phyloP scores from a whole-genome alignment of 2,797 vertebrate genomes.

The Manis javanica region DNA sequence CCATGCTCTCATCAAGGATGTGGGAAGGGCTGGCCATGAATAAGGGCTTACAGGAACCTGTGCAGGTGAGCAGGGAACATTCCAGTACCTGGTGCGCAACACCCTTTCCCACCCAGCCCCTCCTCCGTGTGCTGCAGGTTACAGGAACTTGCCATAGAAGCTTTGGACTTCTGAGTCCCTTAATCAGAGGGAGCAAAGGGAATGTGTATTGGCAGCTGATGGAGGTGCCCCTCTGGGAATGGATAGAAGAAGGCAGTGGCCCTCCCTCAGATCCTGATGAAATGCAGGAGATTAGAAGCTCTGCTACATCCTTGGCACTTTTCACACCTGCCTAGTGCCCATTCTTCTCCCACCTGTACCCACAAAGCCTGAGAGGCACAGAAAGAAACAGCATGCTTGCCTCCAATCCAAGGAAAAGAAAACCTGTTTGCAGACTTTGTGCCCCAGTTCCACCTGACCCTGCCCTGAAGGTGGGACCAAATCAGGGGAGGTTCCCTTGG shows the following conservation, averaged over 20 bases:
- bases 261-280: neutral
- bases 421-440: neutral
- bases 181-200: neutral
- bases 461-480: neutral
- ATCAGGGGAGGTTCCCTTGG: fast-evolving
- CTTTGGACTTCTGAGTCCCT: neutral
- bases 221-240: neutral
- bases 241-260: fast-evolving
- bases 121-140: neutral
- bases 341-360: neutral
- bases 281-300: fast-evolving
- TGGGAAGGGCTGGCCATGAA: neutral
- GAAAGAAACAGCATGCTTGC: fast-evolving
- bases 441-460: neutral
- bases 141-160: too few relatives aligned
- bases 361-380: neutral
- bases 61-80: neutral
- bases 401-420: neutral
- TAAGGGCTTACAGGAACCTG: neutral
- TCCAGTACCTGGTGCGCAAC: fast-evolving
- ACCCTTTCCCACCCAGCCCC: neutral
- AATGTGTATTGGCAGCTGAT: neutral
- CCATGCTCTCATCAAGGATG: neutral
- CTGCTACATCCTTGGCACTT: too few relatives aligned
- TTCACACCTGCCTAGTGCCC: too few relatives aligned